Conservation (phyloP, 2,888 invertebrate genomes). For the Luperina testacea region DNA sequence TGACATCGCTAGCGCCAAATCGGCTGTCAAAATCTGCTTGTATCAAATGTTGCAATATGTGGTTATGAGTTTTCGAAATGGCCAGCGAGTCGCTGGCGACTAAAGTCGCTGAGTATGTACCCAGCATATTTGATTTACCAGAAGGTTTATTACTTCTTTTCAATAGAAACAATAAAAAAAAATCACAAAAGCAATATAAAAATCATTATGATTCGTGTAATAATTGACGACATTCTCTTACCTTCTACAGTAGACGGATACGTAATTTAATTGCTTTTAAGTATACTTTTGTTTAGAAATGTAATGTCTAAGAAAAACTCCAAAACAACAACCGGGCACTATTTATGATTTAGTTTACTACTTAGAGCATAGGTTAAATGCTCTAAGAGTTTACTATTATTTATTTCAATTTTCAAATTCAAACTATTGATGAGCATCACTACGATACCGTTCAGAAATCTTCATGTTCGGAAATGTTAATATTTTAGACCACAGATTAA, state of each 20-base stretch:
- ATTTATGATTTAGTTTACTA: constrained; percentile 4
- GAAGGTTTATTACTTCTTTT: not conserved
- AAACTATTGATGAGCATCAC: constrained; percentile 15
- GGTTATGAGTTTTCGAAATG: not conserved
- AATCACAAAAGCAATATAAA: not conserved
- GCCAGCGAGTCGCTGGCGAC: not conserved
- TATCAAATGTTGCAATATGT: not conserved
- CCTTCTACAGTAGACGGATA: not conserved
- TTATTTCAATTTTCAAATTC: no score
- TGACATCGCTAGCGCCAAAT: not conserved
- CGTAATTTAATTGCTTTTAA: not conserved
- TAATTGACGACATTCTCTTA: not conserved
- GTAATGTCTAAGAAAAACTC: not conserved
- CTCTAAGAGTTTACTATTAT: no score
- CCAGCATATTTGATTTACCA: not conserved
- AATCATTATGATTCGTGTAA: not conserved
- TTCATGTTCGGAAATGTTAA: not conserved
- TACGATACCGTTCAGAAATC: constrained; percentile 26
- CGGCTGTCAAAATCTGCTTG: not conserved
- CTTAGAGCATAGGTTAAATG: no score
- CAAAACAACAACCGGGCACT: not conserved
- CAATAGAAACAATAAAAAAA: not conserved
- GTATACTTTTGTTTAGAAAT: not conserved
- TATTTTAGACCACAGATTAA: not conserved
- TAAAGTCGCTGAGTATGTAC: not conserved